Base-by-base conservation (phyloP, 30 jellyfish, hydroid and myxozoan species). In the Aurelia sp. region DNA sequence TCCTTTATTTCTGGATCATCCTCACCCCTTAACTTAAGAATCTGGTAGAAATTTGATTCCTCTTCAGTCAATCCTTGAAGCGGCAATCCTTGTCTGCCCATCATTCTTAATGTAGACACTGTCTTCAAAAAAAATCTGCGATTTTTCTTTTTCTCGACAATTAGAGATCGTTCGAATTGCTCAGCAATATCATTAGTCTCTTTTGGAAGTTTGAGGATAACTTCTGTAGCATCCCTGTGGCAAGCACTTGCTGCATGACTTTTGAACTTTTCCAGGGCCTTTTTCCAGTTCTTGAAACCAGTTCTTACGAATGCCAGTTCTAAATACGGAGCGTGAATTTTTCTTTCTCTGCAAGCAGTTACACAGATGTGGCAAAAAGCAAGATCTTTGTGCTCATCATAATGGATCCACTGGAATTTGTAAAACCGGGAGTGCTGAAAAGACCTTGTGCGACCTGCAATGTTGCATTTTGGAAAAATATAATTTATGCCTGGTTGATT, bases 361-460 rank as follows among this genome's bases (percentile, higher is more conserved):
- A 57, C 66, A 57, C 66, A 57, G 66, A n/a, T 57, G 17, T 57
- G 66, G 66, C 66, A 57, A 57, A 13, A 57, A n/a, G 66, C 66
- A 57, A 57, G 66, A 57, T 57, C 66, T 57, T 57, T 57, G 66
- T 57, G 66, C 66, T n/a, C 66, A 57, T 57, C 66, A 57, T 57
- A 57, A 57, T 57, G 66, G 20, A 57, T 57, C 66, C 66, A 57
- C 66, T 57, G 66, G 20, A 57, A 57, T 57, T 57, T 57, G 17
- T 57, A 1, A 57, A 57, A 57, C 66, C 19, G 2, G 66, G 66
- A 57, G 66, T 57, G 66, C 66, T 57, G 66, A 57, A 57, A 57
- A 57, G 66, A 57, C 66, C 66, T 57, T 57, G 17, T 16, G 66
- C 2, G 66, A 57, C 66, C 66, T 57, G 66, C 66, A 57, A 0